phyloP scores from a whole-genome alignment of 2,888 invertebrate species.

The Stramonita haemastoma region DNA sequence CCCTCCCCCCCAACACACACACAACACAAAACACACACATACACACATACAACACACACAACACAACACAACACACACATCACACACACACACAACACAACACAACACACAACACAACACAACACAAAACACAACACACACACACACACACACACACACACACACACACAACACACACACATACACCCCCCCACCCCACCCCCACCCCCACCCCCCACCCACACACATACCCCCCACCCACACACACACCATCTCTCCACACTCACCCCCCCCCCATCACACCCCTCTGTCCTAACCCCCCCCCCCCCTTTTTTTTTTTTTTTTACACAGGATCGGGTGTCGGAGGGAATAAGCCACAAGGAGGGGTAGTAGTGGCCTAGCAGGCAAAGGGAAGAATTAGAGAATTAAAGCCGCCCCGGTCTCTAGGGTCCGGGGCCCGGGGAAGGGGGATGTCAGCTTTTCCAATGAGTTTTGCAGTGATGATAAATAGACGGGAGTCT shows the following conservation, averaged over 20 bases:
- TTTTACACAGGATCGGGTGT: constrained; percentile 21
- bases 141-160: too few species aligned
- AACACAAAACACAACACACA: too few species aligned
- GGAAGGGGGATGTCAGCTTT: constrained; percentile 51
- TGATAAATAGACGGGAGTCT: constrained; percentile 52
- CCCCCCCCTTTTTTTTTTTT: not conserved
- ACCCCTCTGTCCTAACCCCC: not conserved
- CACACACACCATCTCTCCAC: not conserved
- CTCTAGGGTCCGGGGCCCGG: constrained; percentile 44
- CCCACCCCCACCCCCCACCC: not conserved
- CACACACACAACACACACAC: too few species aligned
- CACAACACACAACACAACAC: too few species aligned
- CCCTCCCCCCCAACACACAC: too few species aligned
- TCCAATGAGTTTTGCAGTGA: constrained; percentile 53
- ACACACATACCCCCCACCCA: not conserved
- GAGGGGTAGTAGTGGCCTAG: too few species aligned
- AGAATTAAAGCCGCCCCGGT: constrained; percentile 45
- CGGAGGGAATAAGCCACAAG: constrained; percentile 46
- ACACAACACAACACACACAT: too few species aligned
- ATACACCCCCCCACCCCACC: not conserved
- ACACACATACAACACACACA: too few species aligned
- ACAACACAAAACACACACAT: too few species aligned
- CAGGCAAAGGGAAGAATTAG: constrained; percentile 43
- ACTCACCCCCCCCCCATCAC: not conserved
- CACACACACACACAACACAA: too few species aligned